These are phyloP conservation scores for Tetragonula clypearis DNA, from an alignment of 1,140 invertebrate species.

Conservation along the genomic window DNA sequence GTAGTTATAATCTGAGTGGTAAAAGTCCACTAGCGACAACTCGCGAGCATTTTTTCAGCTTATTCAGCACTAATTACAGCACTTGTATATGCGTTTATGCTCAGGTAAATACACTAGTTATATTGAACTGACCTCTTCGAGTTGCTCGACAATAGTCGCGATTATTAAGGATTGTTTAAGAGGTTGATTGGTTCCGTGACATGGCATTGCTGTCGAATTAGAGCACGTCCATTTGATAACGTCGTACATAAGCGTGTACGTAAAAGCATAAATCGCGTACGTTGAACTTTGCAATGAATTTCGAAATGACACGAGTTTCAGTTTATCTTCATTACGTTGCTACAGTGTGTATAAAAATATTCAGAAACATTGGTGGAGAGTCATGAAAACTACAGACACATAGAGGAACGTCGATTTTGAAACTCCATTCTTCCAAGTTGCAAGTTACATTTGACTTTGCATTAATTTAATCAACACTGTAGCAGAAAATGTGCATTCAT, in stretches of 20 bases:
- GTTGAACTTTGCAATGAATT: background rate
- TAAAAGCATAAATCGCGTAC: background rate
- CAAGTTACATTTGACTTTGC: background rate
- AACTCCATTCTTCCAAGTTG: background rate
- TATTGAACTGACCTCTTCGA: conserved; percentile 49
- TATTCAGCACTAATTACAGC: background rate
- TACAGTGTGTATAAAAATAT: background rate
- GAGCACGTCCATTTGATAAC: conserved; percentile 39
- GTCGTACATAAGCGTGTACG: background rate
- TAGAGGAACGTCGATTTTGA: background rate
- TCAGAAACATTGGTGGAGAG: background rate
- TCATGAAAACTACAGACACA: background rate
- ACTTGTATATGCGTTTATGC: background rate
- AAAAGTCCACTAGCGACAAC: background rate
- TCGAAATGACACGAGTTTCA: background rate
- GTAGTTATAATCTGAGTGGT: no score
- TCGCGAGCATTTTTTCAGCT: background rate
- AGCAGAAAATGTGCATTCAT: background rate
- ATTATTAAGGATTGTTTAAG: conserved; percentile 58
- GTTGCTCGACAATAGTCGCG: conserved; percentile 38
- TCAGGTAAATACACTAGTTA: conserved; percentile 30
- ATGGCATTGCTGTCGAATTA: conserved; percentile 50
- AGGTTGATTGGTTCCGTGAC: conserved; percentile 44
- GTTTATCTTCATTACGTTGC: background rate
- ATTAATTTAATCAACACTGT: background rate